Base-by-base conservation (phyloP, 2,888 invertebrate species). In the Eupithecia pulchellata region DNA sequence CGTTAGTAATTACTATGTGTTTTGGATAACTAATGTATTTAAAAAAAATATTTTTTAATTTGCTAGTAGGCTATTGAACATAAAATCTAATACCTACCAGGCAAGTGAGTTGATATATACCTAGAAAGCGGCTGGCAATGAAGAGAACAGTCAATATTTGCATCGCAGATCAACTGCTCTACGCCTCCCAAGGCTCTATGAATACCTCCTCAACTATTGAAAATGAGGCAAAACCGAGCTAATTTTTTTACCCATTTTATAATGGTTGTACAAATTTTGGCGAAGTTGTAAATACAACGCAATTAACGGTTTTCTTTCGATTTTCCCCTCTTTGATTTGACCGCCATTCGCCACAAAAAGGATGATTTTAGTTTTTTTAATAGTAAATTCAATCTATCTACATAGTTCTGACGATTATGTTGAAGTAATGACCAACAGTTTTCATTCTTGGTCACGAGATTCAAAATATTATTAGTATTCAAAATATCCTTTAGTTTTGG, bases 101-200 rank as follows among this genome's bases (percentile, higher is more conserved):
- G 2, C 42, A 47, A 47, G 20, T 9, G 2, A 20, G 42, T 20
- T 30, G 30, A 30, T 4, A 2, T 25, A 25, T 52, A 4, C 25
- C 52, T 52, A 60, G 62, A 66, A 69, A 75, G 66, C 69, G 62
- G 42, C 65, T 39, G 70, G 14, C 74, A 74, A 77, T 77, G 75
- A 78, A 77, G 75, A 32, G 71, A 64, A 69, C 34, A 14, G 63
- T 75, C 61, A 78, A 78, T 71, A 77, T 78, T 78, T 75, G 70
- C 75, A 32, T 62, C 32, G 62, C 70, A 69, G 78, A 78, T 78
- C 61, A 71, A 55, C 27, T 62, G 42, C 34, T 34, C 34, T 17
- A 27, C 57, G 61, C 57, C 57, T 60, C 9, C 32, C 64, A 65
- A 20, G 57, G 68, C 58, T 20, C 61, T n/a, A n/a, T 61, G 25